phyloP scores from a whole-genome alignment of 2,888 invertebrate genomes.

The Tortrix viridana region DNA sequence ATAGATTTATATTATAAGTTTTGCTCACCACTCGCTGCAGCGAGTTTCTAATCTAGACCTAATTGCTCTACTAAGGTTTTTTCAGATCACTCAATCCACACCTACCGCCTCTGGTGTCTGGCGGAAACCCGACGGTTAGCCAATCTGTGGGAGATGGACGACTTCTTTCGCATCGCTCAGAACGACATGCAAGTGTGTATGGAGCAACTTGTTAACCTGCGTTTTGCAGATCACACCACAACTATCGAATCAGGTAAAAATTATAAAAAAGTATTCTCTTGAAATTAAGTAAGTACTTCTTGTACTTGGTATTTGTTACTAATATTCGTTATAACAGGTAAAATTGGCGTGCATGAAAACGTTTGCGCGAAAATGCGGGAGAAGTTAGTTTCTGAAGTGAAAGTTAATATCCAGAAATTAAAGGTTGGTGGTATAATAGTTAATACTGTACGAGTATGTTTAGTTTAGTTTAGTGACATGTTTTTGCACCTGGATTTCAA shows the following conservation, averaged over 20 bases:
- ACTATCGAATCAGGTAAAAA: slow-evolving; percentile 79
- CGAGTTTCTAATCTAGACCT: too few species aligned
- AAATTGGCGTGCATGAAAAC: slow-evolving; percentile 89
- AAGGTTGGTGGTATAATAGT: slow-evolving; percentile 84
- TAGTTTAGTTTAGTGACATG: too few species aligned
- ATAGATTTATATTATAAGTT: too few species aligned
- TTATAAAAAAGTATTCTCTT: too few species aligned
- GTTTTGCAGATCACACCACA: slow-evolving; percentile 85
- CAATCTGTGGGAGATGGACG: slow-evolving; percentile 89
- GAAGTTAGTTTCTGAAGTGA: slow-evolving; percentile 91
- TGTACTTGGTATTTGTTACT: neutral
- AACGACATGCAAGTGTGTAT: slow-evolving; percentile 86
- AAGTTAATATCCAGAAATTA: slow-evolving; percentile 88
- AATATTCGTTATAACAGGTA: slow-evolving; percentile 63
- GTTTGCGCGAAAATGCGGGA: slow-evolving; percentile 92
- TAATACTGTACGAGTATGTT: too few species aligned
- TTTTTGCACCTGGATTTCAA: too few species aligned
- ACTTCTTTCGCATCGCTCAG: slow-evolving; percentile 88
- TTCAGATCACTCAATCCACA: slow-evolving; percentile 91
- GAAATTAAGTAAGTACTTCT: too few species aligned
- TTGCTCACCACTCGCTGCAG: too few species aligned
- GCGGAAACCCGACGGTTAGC: slow-evolving; percentile 89
- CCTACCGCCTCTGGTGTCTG: slow-evolving; percentile 90
- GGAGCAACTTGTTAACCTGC: slow-evolving; percentile 81
- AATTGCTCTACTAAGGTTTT: slow-evolving; percentile 1